Evolutionary conservation across 2,797 vertebrate genomes (phyloP).

Genomic region (Telmatherina bonti): DNA sequence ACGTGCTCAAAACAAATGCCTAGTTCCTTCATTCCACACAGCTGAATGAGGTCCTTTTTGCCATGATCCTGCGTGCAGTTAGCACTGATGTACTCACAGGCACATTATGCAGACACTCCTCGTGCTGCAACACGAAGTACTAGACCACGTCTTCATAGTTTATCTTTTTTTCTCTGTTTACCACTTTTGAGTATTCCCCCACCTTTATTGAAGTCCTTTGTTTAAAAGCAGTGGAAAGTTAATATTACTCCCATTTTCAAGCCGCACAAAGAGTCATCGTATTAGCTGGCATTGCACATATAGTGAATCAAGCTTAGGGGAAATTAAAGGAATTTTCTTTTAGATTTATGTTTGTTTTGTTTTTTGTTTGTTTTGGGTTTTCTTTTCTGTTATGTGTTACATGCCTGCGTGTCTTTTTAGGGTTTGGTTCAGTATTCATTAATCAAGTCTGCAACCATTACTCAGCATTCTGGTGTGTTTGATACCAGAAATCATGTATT

Average conservation of each 20-base stretch:
- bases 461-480: slow-evolving; percentile 80
- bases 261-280: slow-evolving; percentile 82
- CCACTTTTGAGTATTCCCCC: slow-evolving; percentile 67
- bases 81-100: slow-evolving; percentile 91
- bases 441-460: slow-evolving; percentile 30
- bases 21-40: slow-evolving; percentile 94
- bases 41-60: slow-evolving; percentile 92
- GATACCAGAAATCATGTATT: slow-evolving; percentile 80
- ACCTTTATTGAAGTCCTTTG: slow-evolving; percentile 80
- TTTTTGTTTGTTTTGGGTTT: not conserved
- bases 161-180: slow-evolving; percentile 54
- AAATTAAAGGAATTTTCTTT: slow-evolving; percentile 66
- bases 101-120: slow-evolving; percentile 90
- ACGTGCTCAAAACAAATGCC: slow-evolving; percentile 88
- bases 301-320: slow-evolving; percentile 83
- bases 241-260: slow-evolving; percentile 53
- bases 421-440: slow-evolving; percentile 56
- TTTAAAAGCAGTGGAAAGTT: slow-evolving; percentile 80
- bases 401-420: slow-evolving; percentile 77
- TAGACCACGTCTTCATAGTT: slow-evolving; percentile 87
- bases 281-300: slow-evolving; percentile 87
- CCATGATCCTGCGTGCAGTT: slow-evolving; percentile 91
- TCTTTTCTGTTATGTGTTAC: slow-evolving; percentile 81
- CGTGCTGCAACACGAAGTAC: slow-evolving; percentile 89
- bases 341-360: not conserved